Evolutionary conservation across 2,113 vertebrate species (phyloP).

Genomic region (Micronycteris hirsuta): DNA sequence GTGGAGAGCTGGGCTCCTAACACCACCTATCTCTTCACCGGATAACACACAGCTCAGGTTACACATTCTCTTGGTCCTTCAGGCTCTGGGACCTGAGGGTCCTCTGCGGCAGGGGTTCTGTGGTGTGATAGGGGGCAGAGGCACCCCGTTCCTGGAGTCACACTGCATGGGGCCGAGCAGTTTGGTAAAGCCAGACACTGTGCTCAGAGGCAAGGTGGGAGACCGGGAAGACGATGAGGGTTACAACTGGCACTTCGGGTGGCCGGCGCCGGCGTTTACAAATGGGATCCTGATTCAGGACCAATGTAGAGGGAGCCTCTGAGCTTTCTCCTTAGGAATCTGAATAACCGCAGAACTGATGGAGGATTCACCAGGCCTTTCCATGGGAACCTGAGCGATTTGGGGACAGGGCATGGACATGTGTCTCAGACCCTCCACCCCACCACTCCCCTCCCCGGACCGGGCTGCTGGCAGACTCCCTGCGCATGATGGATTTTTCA

Average conservation of each 20-base stretch:
- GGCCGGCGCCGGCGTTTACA: neutral
- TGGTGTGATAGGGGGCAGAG: neutral
- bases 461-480: neutral
- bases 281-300: neutral
- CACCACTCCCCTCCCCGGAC: neutral
- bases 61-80: neutral
- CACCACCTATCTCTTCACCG: neutral
- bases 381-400: neutral
- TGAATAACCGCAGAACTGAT: neutral
- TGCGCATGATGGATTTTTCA: slow-evolving; percentile 53
- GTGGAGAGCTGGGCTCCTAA: neutral
- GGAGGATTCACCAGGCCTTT: neutral
- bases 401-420: accelerated
- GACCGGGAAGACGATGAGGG: neutral
- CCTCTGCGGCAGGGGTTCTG: no score
- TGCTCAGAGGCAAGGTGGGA: neutral
- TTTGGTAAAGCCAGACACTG: neutral
- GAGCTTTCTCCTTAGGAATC: neutral
- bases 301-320: neutral
- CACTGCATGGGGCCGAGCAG: neutral
- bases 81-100: neutral
- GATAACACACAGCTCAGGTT: neutral
- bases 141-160: neutral
- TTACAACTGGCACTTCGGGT: neutral
- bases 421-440: accelerated